phyloP scores from a whole-genome alignment of 2,113 vertebrate species.

The Rhizomys pruinosus region DNA sequence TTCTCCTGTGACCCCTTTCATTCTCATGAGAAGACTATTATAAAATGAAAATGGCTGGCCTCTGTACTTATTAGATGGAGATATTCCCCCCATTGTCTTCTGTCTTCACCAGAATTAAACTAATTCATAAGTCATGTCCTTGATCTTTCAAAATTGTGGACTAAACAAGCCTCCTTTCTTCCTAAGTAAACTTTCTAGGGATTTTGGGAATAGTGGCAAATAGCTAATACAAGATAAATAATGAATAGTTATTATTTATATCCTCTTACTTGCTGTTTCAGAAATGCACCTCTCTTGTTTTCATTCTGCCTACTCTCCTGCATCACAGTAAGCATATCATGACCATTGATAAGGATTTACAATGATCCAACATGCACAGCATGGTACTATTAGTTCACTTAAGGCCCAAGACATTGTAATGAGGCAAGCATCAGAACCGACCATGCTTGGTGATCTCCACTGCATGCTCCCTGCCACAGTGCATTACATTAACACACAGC shows the following conservation, averaged over 20 bases:
- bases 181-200: neutral
- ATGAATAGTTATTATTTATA: neutral
- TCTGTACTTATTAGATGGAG: neutral
- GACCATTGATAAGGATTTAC: neutral
- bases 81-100: neutral
- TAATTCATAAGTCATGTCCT: neutral
- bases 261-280: neutral
- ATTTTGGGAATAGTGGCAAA: neutral
- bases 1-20: no score
- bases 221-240: neutral
- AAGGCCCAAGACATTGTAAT: neutral
- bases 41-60: neutral
- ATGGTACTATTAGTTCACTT: neutral
- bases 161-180: neutral
- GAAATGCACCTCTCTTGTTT: neutral
- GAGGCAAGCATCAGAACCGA: neutral
- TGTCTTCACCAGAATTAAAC: neutral
- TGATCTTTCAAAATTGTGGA: neutral
- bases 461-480: fast-evolving
- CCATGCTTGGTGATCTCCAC: fast-evolving
- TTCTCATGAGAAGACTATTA: neutral
- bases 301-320: neutral
- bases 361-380: neutral
- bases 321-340: neutral
- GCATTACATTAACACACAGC: fast-evolving